Percentiles rank a stretch among this genome's conserved stretches.
Evolutionary conservation across 1,140 invertebrate genomes (phyloP).

Genomic region (Panagrolaimus sp.): DNA sequence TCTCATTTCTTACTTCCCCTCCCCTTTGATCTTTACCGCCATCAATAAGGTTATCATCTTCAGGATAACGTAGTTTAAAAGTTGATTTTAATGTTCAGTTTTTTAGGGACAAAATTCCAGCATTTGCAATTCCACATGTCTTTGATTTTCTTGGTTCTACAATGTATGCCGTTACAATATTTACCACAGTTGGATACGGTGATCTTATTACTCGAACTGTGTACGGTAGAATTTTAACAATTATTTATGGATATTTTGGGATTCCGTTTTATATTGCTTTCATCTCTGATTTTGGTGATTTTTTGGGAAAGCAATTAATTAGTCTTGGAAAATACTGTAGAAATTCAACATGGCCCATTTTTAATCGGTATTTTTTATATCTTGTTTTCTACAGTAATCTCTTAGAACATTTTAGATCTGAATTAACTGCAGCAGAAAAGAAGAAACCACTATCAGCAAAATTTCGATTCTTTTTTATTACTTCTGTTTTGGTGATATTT

Average conservation of each 20-base stretch:
- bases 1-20: no score
- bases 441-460: background rate
- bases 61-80: no score
- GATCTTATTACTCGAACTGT: background rate
- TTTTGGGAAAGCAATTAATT: background rate
- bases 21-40: no score
- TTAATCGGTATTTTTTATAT: no score
- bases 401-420: background rate
- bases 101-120: background rate
- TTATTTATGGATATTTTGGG: background rate
- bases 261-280: slow-evolving; percentile 16
- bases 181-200: slow-evolving; percentile 1
- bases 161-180: background rate
- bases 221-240: background rate
- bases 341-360: background rate
- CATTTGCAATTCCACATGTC: background rate
- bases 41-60: no score
- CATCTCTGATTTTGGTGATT: background rate
- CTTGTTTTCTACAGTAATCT: background rate
- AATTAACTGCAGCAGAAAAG: background rate
- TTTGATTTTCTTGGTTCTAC: background rate
- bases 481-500: background rate
- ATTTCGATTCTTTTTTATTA: background rate
- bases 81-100: no score
- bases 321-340: background rate